Percentiles rank a stretch among this genome's conserved stretches.
phyloP scores from a whole-genome alignment of 1,140 invertebrate species.

The Zelostemma sp. region DNA sequence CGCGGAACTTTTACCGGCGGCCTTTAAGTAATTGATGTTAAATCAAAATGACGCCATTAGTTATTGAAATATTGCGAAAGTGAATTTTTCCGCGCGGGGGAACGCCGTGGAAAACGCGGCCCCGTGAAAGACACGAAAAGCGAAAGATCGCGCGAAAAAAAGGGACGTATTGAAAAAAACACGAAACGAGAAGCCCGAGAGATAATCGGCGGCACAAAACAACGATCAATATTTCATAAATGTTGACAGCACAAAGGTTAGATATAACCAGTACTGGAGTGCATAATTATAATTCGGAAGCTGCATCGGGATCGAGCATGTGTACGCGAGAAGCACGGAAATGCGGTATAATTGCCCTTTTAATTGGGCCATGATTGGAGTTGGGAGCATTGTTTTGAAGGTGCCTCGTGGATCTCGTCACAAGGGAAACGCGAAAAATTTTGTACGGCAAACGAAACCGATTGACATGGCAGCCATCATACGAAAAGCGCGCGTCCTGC shows the following conservation, averaged over 20 bases:
- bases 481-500: slow-evolving; percentile 66
- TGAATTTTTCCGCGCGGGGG: not conserved
- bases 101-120: slow-evolving; percentile 2
- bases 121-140: not conserved
- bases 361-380: not conserved
- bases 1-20: not conserved
- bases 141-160: not conserved
- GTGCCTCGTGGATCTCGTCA: slow-evolving; percentile 2
- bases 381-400: not conserved
- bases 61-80: slow-evolving; percentile 16
- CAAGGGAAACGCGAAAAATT: slow-evolving; percentile 13
- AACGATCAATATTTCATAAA: slow-evolving; percentile 32
- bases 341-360: not conserved
- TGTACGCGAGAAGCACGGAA: too few relatives aligned
- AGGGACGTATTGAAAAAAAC: not conserved
- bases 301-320: not conserved
- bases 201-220: slow-evolving; percentile 1
- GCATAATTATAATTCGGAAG: slow-evolving; percentile 23
- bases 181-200: not conserved
- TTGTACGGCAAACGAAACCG: slow-evolving; percentile 19
- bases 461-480: slow-evolving; percentile 65
- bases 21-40: slow-evolving; percentile 7
- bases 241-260: slow-evolving; percentile 36
- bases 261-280: slow-evolving; percentile 27
- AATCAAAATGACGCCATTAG: slow-evolving; percentile 15